These are phyloP conservation scores for Apostichopus parvimensis DNA, from an alignment of 35 echinoderm and acorn worm genomes.

Conservation along the genomic window DNA sequence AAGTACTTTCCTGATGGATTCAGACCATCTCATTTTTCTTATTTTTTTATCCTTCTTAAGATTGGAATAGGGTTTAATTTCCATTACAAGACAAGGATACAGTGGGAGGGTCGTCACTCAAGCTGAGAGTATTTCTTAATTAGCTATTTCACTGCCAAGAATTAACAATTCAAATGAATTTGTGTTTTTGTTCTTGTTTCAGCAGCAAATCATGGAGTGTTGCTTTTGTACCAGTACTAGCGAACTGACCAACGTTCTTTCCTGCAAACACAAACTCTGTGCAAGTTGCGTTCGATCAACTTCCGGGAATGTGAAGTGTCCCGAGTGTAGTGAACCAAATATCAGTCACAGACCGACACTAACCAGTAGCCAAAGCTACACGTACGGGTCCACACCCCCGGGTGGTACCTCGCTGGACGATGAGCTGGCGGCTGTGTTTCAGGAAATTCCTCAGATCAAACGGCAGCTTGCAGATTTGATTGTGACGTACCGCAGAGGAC, in stretches of 20 bases:
- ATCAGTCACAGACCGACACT: neutral
- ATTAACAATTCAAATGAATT: neutral
- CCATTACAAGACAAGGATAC: too few species aligned
- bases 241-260: conserved; percentile 6
- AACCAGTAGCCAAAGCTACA: neutral
- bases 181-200: neutral
- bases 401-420: neutral
- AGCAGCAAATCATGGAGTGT: neutral
- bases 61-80: too few species aligned
- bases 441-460: conserved; percentile 21
- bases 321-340: neutral
- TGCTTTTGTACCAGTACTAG: conserved; percentile 1
- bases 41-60: too few species aligned
- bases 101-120: too few species aligned
- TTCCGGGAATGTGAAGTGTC: conserved; percentile 7
- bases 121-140: too few species aligned
- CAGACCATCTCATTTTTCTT: too few species aligned
- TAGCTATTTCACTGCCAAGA: too few species aligned
- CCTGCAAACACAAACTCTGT: conserved; percentile 10
- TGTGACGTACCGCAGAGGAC: neutral
- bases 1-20: too few species aligned
- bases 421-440: neutral
- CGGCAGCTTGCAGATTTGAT: neutral
- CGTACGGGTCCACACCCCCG: neutral
- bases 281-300: neutral